Evolutionary conservation across 2,797 vertebrate genomes (phyloP).

Genomic region (Momotus momota): DNA sequence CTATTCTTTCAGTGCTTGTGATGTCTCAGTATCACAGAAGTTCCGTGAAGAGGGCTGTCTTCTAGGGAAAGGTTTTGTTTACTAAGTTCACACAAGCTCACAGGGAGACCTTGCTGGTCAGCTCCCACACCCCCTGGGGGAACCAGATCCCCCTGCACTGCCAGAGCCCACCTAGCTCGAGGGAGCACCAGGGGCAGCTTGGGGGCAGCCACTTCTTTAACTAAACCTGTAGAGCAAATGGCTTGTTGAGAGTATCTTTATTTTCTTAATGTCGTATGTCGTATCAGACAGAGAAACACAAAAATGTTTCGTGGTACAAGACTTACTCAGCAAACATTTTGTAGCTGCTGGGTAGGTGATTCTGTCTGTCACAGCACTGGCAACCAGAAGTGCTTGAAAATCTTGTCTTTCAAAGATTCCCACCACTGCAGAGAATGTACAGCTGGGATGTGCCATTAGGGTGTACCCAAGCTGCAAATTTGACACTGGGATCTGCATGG

Average conservation of each 20-base stretch:
- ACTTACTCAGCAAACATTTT: not conserved
- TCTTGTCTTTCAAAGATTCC: fast-evolving
- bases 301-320: not conserved
- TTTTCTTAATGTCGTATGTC: fast-evolving
- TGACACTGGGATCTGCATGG: not conserved
- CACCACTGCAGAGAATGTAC: fast-evolving
- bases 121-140: not conserved
- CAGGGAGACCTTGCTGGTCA: not conserved
- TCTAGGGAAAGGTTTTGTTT: not conserved
- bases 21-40: not conserved
- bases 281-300: not conserved
- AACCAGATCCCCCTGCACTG: no score
- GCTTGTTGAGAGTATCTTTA: fast-evolving
- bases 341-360: not conserved
- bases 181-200: not conserved
- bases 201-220: not conserved
- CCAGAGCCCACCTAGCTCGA: not conserved
- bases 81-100: not conserved
- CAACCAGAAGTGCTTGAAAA: not conserved
- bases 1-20: not conserved
- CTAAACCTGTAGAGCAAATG: not conserved
- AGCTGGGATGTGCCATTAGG: not conserved
- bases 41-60: not conserved
- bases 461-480: not conserved
- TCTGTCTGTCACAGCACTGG: not conserved